Evolutionary conservation across 2,113 vertebrate species (phyloP), one percentile per base, ranked within the genome.

Genomic region (Anser brachyrhynchus): DNA sequence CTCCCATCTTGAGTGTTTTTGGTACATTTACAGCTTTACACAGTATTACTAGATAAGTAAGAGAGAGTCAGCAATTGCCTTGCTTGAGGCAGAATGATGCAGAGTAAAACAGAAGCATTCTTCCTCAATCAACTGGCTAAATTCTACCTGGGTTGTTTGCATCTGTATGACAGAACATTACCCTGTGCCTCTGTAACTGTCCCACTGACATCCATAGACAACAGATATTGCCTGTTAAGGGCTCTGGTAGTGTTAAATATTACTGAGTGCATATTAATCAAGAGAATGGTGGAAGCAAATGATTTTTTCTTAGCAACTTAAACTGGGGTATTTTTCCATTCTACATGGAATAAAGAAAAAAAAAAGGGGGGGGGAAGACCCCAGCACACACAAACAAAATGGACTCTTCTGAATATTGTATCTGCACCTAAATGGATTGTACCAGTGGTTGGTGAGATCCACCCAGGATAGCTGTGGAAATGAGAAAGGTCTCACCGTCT

Each of bases 11-110:
- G 10, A 43, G 21, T 49, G 58, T 41, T 29, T 51, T 54, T 2
- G 6, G 11, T 9, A 54, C 26, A 8, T 0, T 4, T 15, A 10
- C 13, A 64, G 21, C 2, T 43, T 72, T 41, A 33, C 4, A 5
- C 9, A 11, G 74, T 28, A 43, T 37, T 43, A 59, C 33, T 22
- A 66, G 37, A 33, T 19, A 14, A 20, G 39, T 35, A 37, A 67
- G 46, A 49, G 19, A 35, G 51, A 65, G 29, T 7, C 1, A 0
- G 13, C 9, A 28, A 7, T 29, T 58, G 58, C 26, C 58, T 33
- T 17, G 26, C 1, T 0, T 3, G 51, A 51, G 41, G 41, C 41
- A 58, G 49, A 16, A 58, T 0, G 5, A 44, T 22, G 64, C 33
- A 13, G 52, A 28, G 62, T 19, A 10, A 8, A 13, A 13, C 9